Evolutionary conservation across 2,888 invertebrate genomes (phyloP).

Genomic region (Aproaerema taeniolella): DNA sequence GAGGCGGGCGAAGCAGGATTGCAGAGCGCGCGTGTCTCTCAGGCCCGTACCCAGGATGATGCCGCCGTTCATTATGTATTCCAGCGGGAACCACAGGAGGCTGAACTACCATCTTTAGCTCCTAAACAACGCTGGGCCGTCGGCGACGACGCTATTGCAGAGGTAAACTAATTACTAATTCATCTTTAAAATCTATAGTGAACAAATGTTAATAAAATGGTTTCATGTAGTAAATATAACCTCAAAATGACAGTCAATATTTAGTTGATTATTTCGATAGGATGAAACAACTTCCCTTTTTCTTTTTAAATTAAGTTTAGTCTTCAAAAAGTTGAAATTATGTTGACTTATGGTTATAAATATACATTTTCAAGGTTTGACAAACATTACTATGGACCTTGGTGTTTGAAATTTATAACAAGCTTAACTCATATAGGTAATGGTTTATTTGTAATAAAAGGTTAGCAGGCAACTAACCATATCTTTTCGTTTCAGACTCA

Average conservation of each 20-base stretch:
- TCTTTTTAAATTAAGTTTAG: no score
- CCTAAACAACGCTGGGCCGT: slow-evolving; percentile 92
- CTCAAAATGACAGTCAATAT: slow-evolving; percentile 6
- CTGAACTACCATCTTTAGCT: slow-evolving; percentile 85
- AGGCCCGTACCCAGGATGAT: slow-evolving; percentile 87
- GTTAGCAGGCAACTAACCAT: no score
- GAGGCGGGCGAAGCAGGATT: slow-evolving; percentile 72
- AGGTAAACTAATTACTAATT: slow-evolving; percentile 43
- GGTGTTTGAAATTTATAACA: no score
- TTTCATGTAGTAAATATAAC: slow-evolving; percentile 6
- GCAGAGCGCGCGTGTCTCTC: slow-evolving; percentile 81
- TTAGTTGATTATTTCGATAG: neutral
- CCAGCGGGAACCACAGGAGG: slow-evolving; percentile 86
- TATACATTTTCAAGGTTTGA: no score
- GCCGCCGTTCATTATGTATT: slow-evolving; percentile 95
- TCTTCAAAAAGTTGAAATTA: no score
- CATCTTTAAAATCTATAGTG: neutral
- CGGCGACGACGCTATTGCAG: slow-evolving; percentile 91
- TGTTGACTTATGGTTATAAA: no score
- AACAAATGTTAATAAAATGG: neutral
- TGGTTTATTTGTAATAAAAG: no score
- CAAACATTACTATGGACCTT: no score
- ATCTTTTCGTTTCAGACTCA: slow-evolving; percentile 81
- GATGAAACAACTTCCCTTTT: neutral
- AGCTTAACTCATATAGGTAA: no score